Evolutionary conservation across 2,797 vertebrate genomes (phyloP).

Genomic region (Scolopax bukidnonensis): DNA sequence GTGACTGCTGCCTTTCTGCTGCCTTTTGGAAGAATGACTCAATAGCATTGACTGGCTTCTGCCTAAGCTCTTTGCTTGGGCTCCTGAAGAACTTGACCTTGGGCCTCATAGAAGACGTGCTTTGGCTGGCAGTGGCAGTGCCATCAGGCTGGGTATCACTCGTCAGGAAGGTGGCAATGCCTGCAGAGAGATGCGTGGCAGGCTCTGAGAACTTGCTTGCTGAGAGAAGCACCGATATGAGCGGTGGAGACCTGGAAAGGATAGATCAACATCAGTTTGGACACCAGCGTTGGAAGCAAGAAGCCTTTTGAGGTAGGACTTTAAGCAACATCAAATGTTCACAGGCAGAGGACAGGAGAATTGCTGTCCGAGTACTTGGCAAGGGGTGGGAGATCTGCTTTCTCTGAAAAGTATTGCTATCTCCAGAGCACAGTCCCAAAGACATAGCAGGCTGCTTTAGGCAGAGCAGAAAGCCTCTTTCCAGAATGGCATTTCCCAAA

Average conservation of each 20-base stretch:
- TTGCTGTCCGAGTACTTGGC: not conserved
- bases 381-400: not conserved
- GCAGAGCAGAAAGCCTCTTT: not conserved
- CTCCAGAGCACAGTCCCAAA: not conserved
- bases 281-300: not conserved
- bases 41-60: conserved; percentile 79
- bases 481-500: not conserved
- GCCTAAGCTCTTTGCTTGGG: conserved; percentile 62
- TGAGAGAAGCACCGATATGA: conserved; percentile 87
- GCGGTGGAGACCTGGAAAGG: conserved; percentile 86
- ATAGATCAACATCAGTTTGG: conserved; percentile 9
- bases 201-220: conserved; percentile 88
- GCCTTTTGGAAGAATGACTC: conserved; percentile 88
- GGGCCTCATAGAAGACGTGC: not conserved
- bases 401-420: not conserved
- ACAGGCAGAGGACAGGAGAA: not conserved
- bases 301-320: not conserved
- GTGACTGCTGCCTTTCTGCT: conserved; percentile 77
- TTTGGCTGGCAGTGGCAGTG: not conserved
- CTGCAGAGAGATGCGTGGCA: conserved; percentile 73
- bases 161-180: conserved; percentile 87
- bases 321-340: not conserved
- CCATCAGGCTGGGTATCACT: conserved; percentile 67
- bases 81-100: conserved; percentile 63
- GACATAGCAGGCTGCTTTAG: not conserved